phyloP scores from a whole-genome alignment of 2,113 vertebrate genomes.

The Lagopus leucura region DNA sequence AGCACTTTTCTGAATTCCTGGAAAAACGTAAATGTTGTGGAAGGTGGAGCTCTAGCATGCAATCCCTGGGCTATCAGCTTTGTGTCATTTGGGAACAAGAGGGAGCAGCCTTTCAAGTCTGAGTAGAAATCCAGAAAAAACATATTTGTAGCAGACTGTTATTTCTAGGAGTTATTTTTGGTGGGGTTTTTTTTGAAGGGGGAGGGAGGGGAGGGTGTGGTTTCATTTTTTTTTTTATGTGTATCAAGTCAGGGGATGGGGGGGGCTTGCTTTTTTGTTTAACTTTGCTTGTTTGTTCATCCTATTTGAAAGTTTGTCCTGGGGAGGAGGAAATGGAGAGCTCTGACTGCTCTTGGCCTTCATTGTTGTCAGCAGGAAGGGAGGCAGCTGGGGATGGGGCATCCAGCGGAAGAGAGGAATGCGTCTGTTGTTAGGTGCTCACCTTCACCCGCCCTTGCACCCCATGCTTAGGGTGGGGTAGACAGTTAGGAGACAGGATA shows the following conservation, averaged over 20 bases:
- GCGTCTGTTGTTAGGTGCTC: not conserved
- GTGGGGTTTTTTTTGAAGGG: not conserved
- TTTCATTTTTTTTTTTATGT: not conserved
- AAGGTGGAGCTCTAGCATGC: not conserved
- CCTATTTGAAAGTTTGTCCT: not conserved
- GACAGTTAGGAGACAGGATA: not conserved
- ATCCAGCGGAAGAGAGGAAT: not conserved
- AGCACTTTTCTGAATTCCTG: not conserved
- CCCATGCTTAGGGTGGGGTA: too few relatives aligned
- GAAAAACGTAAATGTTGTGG: not conserved
- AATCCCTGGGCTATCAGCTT: accelerated
- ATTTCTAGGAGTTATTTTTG: not conserved
- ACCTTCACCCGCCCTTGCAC: not conserved
- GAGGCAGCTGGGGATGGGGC: not conserved
- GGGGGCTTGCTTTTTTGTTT: not conserved
- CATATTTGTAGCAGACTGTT: not conserved
- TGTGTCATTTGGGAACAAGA: not conserved
- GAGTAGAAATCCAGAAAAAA: not conserved
- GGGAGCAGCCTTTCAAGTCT: not conserved
- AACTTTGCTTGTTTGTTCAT: not conserved
- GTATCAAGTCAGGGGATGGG: too few relatives aligned
- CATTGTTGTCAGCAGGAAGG: not conserved
- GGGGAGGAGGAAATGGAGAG: not conserved
- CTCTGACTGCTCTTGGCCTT: not conserved
- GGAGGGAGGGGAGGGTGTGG: too few relatives aligned